Evolutionary conservation across 2,888 invertebrate species (phyloP).

Genomic region (Phlogophora meticulosa): DNA sequence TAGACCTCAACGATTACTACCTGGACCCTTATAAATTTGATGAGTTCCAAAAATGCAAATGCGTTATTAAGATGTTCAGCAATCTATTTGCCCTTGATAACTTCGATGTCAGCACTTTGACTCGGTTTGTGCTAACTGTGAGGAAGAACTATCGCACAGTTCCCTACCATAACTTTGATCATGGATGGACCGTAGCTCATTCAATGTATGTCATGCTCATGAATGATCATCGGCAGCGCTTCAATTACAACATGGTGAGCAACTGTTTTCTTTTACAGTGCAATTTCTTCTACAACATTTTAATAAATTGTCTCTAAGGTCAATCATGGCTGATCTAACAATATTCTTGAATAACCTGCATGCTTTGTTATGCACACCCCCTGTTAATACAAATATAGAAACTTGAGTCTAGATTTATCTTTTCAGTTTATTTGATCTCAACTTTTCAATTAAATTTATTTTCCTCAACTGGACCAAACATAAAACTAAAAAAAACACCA

Average conservation of each 20-base stretch:
- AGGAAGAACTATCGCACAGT: constrained; percentile 96
- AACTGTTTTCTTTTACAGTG: not conserved
- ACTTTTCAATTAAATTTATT: too few relatives aligned
- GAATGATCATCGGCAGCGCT: constrained; percentile 73
- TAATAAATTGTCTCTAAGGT: too few relatives aligned
- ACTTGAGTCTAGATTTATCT: too few relatives aligned
- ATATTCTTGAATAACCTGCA: too few relatives aligned
- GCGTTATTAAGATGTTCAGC: constrained; percentile 94
- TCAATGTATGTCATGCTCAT: constrained; percentile 95
- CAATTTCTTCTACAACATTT: too few relatives aligned
- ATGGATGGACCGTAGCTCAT: constrained; percentile 97
- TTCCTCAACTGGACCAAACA: too few relatives aligned
- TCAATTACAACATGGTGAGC: constrained; percentile 79
- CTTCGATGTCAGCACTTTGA: constrained; percentile 93
- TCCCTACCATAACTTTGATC: constrained; percentile 97
- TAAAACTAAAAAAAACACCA: too few relatives aligned
- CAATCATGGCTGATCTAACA: too few relatives aligned
- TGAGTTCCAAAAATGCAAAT: constrained; percentile 93
- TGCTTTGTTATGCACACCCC: too few relatives aligned
- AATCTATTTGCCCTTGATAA: constrained; percentile 93
- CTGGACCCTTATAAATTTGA: constrained; percentile 94
- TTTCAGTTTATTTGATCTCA: too few relatives aligned
- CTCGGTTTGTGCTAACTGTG: constrained; percentile 95
- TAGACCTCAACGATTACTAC: constrained; percentile 91
- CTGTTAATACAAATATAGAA: too few relatives aligned